Evolutionary conservation across 2,113 vertebrate genomes (phyloP).

Genomic region (Nicator chloris): DNA sequence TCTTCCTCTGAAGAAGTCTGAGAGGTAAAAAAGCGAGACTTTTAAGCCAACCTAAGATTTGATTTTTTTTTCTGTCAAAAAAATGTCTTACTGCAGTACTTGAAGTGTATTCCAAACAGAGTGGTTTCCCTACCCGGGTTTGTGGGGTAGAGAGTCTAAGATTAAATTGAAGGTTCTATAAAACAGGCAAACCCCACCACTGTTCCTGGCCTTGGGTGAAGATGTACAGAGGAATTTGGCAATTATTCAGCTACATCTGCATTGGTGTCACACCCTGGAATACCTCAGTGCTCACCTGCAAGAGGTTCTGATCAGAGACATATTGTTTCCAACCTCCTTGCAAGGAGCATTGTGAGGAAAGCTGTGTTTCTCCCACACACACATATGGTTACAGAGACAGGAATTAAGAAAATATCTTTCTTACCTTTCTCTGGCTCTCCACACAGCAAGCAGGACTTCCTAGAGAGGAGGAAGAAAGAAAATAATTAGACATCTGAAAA

Average conservation of each 20-base stretch:
- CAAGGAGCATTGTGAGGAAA: neutral
- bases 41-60: neutral
- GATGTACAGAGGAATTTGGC: neutral
- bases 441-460: neutral
- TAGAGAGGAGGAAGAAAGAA: neutral
- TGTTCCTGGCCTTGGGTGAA: neutral
- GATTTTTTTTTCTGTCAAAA: neutral
- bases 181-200: neutral
- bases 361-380: neutral
- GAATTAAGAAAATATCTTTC: neutral
- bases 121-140: neutral
- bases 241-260: neutral
- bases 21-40: neutral
- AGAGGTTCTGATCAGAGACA: neutral
- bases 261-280: neutral
- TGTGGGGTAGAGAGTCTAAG: neutral
- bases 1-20: neutral
- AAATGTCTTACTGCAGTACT: neutral
- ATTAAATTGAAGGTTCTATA: neutral
- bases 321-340: neutral
- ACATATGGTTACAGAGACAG: neutral
- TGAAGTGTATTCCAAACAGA: neutral
- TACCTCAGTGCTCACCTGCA: neutral
- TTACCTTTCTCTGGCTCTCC: neutral
- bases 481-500: neutral